Percentiles rank a stretch among this genome's conserved stretches.
phyloP scores from a whole-genome alignment of 2,797 vertebrate genomes.

The Neostethus bicornis region DNA sequence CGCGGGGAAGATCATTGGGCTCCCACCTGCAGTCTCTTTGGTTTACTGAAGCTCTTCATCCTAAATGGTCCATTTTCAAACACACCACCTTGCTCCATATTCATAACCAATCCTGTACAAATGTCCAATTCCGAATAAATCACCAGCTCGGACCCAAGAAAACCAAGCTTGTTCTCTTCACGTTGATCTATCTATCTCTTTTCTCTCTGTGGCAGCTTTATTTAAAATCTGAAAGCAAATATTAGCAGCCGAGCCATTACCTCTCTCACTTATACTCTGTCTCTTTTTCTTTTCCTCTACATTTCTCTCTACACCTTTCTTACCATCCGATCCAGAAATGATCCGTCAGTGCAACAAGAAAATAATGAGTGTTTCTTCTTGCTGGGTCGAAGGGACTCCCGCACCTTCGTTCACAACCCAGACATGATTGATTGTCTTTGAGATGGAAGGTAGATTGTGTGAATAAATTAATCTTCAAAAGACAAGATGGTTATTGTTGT shows the following conservation, averaged over 20 bases:
- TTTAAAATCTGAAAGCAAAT: slow-evolving; percentile 76
- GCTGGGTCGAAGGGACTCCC: slow-evolving; percentile 67
- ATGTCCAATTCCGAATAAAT: slow-evolving; percentile 69
- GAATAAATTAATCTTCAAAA: slow-evolving; percentile 59
- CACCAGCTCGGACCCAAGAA: slow-evolving; percentile 53
- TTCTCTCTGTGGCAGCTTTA: slow-evolving; percentile 61
- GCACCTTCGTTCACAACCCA: slow-evolving; percentile 63
- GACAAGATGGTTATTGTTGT: slow-evolving; percentile 12
- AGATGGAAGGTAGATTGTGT: slow-evolving; percentile 55
- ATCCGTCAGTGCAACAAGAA: slow-evolving; percentile 70
- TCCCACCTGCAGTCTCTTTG: slow-evolving; percentile 44
- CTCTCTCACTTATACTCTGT: slow-evolving; percentile 53
- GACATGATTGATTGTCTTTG: slow-evolving; percentile 67
- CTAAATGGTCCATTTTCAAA: slow-evolving; percentile 60
- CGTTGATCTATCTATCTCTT: slow-evolving; percentile 68
- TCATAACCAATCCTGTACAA: slow-evolving; percentile 60
- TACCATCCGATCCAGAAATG: slow-evolving; percentile 58
- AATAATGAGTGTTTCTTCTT: slow-evolving; percentile 71
- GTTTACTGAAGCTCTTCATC: slow-evolving; percentile 57
- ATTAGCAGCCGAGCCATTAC: slow-evolving; percentile 58
- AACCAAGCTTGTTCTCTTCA: slow-evolving; percentile 44
- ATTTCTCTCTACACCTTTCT: slow-evolving; percentile 33
- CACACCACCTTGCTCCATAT: slow-evolving; percentile 61
- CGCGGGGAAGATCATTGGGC: slow-evolving; percentile 34
- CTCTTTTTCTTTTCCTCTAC: slow-evolving; percentile 34